phyloP scores from a whole-genome alignment of 2,113 vertebrate species.

The Panthera tigris region DNA sequence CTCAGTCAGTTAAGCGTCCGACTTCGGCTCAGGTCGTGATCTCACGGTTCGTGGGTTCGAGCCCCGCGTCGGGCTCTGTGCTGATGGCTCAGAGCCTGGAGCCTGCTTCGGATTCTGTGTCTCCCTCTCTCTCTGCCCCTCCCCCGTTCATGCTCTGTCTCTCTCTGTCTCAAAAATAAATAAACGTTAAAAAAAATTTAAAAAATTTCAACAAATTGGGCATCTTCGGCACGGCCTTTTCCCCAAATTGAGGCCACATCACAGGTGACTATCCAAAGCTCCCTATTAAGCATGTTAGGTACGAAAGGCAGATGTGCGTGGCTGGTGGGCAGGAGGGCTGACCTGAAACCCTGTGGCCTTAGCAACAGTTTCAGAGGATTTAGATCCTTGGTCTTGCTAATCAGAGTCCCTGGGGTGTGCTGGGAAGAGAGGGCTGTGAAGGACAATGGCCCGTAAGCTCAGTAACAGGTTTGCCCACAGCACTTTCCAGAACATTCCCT shows the following conservation, averaged over 20 bases:
- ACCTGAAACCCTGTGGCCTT: background rate
- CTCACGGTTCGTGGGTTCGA: too few relatives aligned
- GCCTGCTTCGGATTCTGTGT: too few relatives aligned
- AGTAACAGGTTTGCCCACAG: background rate
- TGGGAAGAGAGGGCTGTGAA: background rate
- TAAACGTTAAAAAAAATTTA: too few relatives aligned
- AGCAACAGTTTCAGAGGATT: constrained; percentile 15
- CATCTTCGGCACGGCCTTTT: background rate
- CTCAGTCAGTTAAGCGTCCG: too few relatives aligned
- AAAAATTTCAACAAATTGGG: background rate
- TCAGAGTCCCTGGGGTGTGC: background rate
- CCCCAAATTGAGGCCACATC: accelerated
- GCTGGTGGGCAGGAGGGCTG: background rate
- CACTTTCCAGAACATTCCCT: background rate
- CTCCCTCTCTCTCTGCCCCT: too few relatives aligned
- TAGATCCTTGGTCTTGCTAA: constrained; percentile 7
- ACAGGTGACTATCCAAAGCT: accelerated
- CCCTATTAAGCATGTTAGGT: accelerated
- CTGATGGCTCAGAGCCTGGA: too few relatives aligned
- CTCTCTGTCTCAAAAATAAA: too few relatives aligned
- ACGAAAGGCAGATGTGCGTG: accelerated
- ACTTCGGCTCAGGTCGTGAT: too few relatives aligned
- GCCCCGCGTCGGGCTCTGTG: too few relatives aligned
- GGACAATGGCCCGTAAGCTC: background rate
- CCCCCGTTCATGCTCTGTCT: accelerated